Evolutionary conservation across 2,888 invertebrate genomes (phyloP).

Genomic region (Cephus pulcher): DNA sequence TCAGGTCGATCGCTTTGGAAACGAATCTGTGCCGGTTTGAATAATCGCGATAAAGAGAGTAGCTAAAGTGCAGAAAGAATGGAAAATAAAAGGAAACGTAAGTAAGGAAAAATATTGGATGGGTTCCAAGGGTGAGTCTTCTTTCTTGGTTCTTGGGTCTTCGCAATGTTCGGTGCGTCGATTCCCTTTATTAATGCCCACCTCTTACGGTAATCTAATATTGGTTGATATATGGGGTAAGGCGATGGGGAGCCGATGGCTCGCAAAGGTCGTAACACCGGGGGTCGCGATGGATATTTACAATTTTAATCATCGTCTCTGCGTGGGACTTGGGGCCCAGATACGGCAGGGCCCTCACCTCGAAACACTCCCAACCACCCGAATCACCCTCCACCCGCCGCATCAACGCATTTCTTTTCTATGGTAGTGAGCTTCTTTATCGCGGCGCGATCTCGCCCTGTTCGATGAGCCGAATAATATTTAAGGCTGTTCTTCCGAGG

Average conservation of each 20-base stretch:
- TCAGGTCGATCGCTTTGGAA: not conserved
- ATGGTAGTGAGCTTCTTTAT: slow-evolving; percentile 16
- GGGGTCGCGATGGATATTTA: slow-evolving; percentile 54
- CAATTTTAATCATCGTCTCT: slow-evolving; percentile 61
- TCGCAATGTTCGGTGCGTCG: slow-evolving; percentile 4
- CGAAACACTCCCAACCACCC: slow-evolving; percentile 12
- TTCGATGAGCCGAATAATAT: slow-evolving; percentile 25
- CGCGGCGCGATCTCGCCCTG: slow-evolving; percentile 26
- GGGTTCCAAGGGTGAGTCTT: not conserved
- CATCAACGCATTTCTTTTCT: not conserved
- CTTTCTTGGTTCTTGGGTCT: not conserved
- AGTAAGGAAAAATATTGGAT: not conserved
- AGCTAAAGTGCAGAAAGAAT: not conserved
- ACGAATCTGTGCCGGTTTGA: not conserved
- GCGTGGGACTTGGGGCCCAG: slow-evolving; percentile 38
- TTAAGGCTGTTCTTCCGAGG: slow-evolving; percentile 16
- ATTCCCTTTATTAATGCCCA: slow-evolving; percentile 32
- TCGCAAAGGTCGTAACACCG: slow-evolving; percentile 57
- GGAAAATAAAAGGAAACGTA: not conserved
- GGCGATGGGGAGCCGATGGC: slow-evolving; percentile 53
- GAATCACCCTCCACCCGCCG: slow-evolving; percentile 25
- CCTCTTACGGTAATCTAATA: slow-evolving; percentile 60
- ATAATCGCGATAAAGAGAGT: not conserved
- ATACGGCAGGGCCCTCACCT: slow-evolving; percentile 17
- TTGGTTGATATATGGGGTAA: slow-evolving; percentile 57